phyloP scores from a whole-genome alignment of 2,888 invertebrate genomes.

The Sussaba pulchella region DNA sequence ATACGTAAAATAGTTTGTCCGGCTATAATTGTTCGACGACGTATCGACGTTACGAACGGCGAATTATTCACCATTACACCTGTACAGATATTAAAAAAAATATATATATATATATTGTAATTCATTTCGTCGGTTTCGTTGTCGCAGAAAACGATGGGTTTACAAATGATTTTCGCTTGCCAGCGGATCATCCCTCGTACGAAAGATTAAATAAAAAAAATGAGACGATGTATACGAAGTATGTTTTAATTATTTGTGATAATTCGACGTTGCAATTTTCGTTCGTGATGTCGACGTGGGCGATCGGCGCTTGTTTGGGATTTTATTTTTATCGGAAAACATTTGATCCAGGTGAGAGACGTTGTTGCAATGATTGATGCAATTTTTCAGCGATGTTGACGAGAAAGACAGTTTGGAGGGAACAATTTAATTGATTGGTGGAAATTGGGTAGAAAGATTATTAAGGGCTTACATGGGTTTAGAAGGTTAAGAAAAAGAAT shows the following conservation, averaged over 20 bases:
- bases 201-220: constrained; percentile 40
- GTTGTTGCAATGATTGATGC: too few relatives aligned
- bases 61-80: constrained; percentile 47
- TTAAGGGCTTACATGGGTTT: too few relatives aligned
- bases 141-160: constrained; percentile 4
- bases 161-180: constrained; percentile 50
- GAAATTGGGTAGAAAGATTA: too few relatives aligned
- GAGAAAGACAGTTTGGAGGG: too few relatives aligned
- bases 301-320: not conserved
- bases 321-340: not conserved
- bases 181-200: constrained; percentile 41
- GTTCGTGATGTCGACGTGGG: not conserved
- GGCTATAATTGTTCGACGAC: constrained; percentile 57
- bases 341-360: too few relatives aligned
- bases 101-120: constrained; percentile 55
- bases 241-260: constrained; percentile 5
- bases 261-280: not conserved
- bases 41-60: constrained; percentile 30
- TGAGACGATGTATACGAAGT: constrained; percentile 36
- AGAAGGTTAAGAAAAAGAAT: too few relatives aligned
- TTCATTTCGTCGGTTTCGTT: constrained; percentile 39
- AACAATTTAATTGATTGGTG: too few relatives aligned
- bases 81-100: constrained; percentile 55
- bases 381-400: too few relatives aligned
- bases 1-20: constrained; percentile 39